Percentiles rank a stretch among this genome's conserved stretches.
Evolutionary conservation across 2,113 vertebrate genomes (phyloP).

Genomic region (Halcyon senegalensis): DNA sequence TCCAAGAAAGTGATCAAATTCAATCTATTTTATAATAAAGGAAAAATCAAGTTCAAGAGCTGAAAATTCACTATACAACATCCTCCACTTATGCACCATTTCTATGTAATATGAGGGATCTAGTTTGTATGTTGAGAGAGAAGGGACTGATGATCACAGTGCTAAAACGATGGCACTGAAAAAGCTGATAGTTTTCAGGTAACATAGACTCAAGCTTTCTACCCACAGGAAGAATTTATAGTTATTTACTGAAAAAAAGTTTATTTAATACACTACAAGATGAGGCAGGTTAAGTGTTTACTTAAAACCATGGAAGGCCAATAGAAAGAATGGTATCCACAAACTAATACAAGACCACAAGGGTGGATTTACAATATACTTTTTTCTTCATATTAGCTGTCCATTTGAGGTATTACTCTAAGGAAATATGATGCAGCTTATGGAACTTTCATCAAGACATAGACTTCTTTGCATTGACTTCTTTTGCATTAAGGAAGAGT

Average conservation of each 20-base stretch:
- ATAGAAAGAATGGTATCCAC: not conserved
- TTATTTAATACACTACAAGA: not conserved
- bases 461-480: not conserved
- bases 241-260: not conserved
- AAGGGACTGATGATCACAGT: not conserved
- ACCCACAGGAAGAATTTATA: not conserved
- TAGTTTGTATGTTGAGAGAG: not conserved
- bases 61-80: not conserved
- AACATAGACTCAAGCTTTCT: not conserved
- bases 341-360: not conserved
- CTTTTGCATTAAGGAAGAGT: not conserved
- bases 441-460: not conserved
- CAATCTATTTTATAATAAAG: not conserved
- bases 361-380: not conserved
- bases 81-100: not conserved
- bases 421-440: not conserved
- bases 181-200: not conserved
- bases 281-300: not conserved
- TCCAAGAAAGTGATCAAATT: not conserved
- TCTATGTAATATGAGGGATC: not conserved
- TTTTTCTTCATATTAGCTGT: not conserved
- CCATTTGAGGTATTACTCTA: not conserved
- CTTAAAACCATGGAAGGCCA: not conserved
- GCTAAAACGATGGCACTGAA: not conserved
- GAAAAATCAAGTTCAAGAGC: not conserved